Conservation (phyloP, 92 coral and sea anemone genomes). For the Actinostola sp. region DNA sequence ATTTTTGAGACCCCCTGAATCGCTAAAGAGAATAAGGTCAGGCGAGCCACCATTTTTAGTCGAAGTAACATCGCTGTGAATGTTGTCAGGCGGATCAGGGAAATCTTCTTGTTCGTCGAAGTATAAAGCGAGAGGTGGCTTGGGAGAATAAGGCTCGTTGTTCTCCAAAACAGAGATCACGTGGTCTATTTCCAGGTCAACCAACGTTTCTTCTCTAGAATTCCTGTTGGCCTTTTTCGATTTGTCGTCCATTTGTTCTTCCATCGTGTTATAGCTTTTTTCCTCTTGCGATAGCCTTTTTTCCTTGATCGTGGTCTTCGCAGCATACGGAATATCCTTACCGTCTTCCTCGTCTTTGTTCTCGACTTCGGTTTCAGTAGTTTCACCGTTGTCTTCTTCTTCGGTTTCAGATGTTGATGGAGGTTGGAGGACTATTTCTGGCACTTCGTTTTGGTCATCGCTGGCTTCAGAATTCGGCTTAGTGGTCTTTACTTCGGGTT, state of each 20-base stretch:
- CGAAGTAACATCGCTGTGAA: not conserved
- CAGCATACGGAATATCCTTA: not conserved
- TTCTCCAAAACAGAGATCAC: constrained; percentile 14
- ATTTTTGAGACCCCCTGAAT: constrained; percentile 47
- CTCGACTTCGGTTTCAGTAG: constrained; percentile 63
- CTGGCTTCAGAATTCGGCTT: constrained; percentile 24
- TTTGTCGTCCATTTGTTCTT: constrained; percentile 31
- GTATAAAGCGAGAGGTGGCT: constrained; percentile 55
- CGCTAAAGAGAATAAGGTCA: constrained; percentile 76
- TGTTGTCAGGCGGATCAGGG: constrained; percentile 69
- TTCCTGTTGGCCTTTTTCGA: constrained; percentile 22
- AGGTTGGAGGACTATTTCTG: constrained; percentile 77
- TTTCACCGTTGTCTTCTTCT: constrained; percentile 66
- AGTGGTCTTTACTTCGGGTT: constrained; percentile 4
- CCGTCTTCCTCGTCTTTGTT: constrained; percentile 38
- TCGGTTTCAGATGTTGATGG: constrained; percentile 83
- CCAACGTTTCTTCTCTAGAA: constrained; percentile 40
- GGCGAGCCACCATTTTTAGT: not conserved
- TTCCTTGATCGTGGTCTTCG: constrained; percentile 15
- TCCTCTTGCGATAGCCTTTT: constrained; percentile 26
- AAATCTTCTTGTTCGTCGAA: constrained; percentile 68
- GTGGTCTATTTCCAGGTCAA: constrained; percentile 27
- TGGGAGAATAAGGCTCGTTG: constrained; percentile 62
- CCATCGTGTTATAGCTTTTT: constrained; percentile 13
- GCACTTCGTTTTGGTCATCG: constrained; percentile 47